Evolutionary conservation across 2,113 vertebrate species (phyloP).

Genomic region (Callaeas wilsoni): DNA sequence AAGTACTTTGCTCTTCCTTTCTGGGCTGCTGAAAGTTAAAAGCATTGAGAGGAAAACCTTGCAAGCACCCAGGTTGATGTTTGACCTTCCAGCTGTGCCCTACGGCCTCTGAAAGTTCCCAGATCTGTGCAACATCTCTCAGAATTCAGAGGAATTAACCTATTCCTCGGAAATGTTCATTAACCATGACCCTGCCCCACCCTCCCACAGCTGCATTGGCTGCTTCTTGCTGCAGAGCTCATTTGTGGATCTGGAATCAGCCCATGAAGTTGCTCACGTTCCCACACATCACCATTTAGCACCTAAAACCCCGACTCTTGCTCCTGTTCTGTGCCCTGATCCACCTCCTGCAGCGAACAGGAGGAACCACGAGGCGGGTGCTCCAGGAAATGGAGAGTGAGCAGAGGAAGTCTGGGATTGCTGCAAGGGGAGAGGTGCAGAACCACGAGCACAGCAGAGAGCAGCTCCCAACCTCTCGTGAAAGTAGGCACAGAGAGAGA

Average conservation of each 20-base stretch:
- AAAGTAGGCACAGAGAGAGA: not conserved
- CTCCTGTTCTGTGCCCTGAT: not conserved
- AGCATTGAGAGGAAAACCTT: not conserved
- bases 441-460: not conserved
- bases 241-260: not conserved
- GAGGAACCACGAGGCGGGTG: not conserved
- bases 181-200: not conserved
- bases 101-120: not conserved
- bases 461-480: not conserved
- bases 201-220: not conserved
- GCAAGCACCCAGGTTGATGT: not conserved
- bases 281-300: accelerated
- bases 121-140: not conserved
- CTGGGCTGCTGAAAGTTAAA: not conserved
- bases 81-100: not conserved
- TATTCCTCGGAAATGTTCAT: not conserved
- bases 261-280: not conserved
- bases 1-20: not conserved
- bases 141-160: not conserved
- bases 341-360: not conserved
- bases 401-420: not conserved
- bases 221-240: not conserved
- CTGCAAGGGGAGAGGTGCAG: not conserved
- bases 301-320: not conserved
- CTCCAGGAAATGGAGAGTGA: not conserved